phyloP scores from a whole-genome alignment of 2,888 invertebrate genomes.

The Lucinisca nassula region DNA sequence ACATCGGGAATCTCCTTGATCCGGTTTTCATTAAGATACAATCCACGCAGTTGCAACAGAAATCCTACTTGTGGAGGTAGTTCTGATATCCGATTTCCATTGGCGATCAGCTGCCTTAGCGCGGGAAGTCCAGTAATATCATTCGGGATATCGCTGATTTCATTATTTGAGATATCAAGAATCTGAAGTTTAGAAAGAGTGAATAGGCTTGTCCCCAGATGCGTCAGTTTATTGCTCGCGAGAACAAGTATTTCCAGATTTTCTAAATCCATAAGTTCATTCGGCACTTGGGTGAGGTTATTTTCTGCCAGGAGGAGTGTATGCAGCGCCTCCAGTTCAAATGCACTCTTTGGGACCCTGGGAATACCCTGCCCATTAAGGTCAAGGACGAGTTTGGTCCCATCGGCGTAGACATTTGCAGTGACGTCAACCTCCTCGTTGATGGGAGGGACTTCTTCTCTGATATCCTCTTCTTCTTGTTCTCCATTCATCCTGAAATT shows the following conservation, averaged over 20 bases:
- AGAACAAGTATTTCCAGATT: constrained; percentile 79
- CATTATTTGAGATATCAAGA: constrained; percentile 83
- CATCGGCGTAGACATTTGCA: constrained; percentile 70
- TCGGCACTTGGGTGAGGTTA: constrained; percentile 79
- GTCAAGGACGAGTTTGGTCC: constrained; percentile 75
- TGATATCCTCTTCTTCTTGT: constrained; percentile 34
- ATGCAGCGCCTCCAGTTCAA: constrained; percentile 74
- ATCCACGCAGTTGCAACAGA: constrained; percentile 72
- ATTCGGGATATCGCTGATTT: constrained; percentile 76
- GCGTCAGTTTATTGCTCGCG: constrained; percentile 77
- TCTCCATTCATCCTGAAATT: neutral
- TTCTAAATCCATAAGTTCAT: constrained; percentile 75
- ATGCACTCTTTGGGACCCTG: constrained; percentile 74
- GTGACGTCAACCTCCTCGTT: constrained; percentile 70
- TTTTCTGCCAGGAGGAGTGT: constrained; percentile 81
- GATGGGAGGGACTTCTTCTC: constrained; percentile 47
- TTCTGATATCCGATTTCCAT: constrained; percentile 77
- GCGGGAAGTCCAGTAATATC: constrained; percentile 75
- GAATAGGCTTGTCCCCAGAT: constrained; percentile 75
- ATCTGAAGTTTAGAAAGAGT: constrained; percentile 75
- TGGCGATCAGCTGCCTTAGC: constrained; percentile 78
- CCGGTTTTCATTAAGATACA: constrained; percentile 82
- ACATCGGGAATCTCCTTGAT: constrained; percentile 79
- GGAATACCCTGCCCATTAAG: constrained; percentile 68
- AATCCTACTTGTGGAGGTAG: constrained; percentile 81